phyloP scores from a whole-genome alignment of 2,113 vertebrate species.

The Apodemus sylvaticus region DNA sequence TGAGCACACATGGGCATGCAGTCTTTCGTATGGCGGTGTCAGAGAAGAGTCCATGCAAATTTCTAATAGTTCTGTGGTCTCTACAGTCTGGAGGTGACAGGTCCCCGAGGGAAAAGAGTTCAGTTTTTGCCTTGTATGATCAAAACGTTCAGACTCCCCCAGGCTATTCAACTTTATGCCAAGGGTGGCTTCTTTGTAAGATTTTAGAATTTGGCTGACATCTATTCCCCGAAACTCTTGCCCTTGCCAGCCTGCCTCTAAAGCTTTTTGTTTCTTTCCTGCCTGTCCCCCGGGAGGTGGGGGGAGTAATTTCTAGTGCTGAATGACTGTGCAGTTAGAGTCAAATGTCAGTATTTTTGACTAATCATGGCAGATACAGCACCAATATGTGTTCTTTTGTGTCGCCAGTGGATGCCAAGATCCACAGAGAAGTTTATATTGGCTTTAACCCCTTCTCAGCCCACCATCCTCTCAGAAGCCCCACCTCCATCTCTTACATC shows the following conservation, averaged over 20 bases:
- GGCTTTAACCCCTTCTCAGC: background rate
- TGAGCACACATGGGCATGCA: background rate
- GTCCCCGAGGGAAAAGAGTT: background rate
- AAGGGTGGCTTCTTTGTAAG: background rate
- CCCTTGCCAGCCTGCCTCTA: background rate
- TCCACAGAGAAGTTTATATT: background rate
- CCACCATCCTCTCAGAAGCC: background rate
- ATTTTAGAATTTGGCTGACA: background rate
- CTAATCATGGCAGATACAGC: background rate
- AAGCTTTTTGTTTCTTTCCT: background rate
- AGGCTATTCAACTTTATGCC: background rate
- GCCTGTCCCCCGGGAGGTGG: background rate
- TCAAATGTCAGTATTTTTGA: slow-evolving; percentile 19
- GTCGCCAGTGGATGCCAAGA: background rate
- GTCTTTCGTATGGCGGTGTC: background rate
- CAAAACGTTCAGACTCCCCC: background rate
- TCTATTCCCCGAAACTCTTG: slow-evolving; percentile 31
- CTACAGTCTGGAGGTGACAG: background rate
- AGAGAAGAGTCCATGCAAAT: background rate
- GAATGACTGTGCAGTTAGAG: background rate
- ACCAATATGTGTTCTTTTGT: background rate
- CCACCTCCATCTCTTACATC: background rate
- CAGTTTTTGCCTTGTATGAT: background rate
- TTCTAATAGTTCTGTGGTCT: background rate
- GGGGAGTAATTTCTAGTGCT: background rate